Evolutionary conservation across 2,888 invertebrate genomes (phyloP), one percentile per base, ranked within the genome.

Genomic region (Phalera bucephala): DNA sequence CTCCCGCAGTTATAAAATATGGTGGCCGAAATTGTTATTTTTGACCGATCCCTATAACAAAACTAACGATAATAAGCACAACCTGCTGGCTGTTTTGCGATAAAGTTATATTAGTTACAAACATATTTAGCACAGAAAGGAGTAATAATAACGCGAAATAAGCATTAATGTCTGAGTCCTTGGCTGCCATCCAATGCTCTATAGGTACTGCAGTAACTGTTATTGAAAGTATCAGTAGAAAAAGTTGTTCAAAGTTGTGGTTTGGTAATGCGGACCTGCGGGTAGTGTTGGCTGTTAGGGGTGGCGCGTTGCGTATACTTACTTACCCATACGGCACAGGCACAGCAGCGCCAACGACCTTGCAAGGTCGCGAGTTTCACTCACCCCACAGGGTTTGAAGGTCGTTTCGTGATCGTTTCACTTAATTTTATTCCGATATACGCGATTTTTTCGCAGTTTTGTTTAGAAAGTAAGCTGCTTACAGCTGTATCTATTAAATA

Each of bases 361-460:
- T 72, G 71, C 67, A 75, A 83, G 84, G 84, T 76, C 79, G 64
- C 33, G 41, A 52, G 45, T 49, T 63, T 50, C 57, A 43, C 46
- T 47, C 59, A 56, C 53, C 56, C 52, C 47, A 49, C 30, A 54
- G 32, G 62, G 55, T 62, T 55, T 51, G 35, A 43, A 46, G 55
- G 42, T 33, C 40, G 51, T 53, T 58, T 60, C 51, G 64, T 56
- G 47, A 55, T 46, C 45, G 52, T 57, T 60, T 46, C 46, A 40
- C 52, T 58, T 47, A 47, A 52, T 48, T 65, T 64, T 52, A 57
- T 54, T 61, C 46, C 45, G 22, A 48, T 47, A 45, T 20, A 45
- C 28, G 31, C 17, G 12, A 19, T 27, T 38, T n/a, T 46, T 48
- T 32, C 28, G 22, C 10, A 28, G 10, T 27, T 14, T 20, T 29